Conservation (phyloP, 2,888 invertebrate species). For the Pandemis corylana region DNA sequence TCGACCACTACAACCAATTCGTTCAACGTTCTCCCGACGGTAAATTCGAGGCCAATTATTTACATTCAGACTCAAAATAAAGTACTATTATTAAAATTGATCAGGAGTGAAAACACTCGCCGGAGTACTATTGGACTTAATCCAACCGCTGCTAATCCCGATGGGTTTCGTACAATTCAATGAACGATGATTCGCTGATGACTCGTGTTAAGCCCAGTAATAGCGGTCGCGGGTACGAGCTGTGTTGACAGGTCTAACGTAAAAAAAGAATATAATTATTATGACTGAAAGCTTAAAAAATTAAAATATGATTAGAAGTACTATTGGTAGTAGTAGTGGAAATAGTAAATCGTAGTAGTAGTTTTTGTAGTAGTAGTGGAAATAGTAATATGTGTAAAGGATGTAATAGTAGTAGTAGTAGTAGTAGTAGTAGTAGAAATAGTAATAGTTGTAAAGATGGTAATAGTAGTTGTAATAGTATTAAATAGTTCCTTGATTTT, state of each 20-base stretch:
- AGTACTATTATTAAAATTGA: constrained; percentile 17
- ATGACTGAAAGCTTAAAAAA: no score
- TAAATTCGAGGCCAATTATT: constrained; percentile 28
- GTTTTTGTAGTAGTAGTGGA: no score
- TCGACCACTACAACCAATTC: neutral
- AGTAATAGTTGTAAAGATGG: no score
- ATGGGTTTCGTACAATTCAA: constrained; percentile 33
- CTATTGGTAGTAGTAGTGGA: no score
- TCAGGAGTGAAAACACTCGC: constrained; percentile 11
- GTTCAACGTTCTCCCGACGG: neutral
- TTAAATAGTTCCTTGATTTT: no score
- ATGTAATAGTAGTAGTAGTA: no score
- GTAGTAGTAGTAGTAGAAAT: no score
- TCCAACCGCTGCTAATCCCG: constrained; percentile 33
- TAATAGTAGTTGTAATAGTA: no score
- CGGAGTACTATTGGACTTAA: constrained; percentile 26
- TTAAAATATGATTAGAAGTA: no score
- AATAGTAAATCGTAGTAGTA: no score
- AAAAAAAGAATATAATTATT: neutral
- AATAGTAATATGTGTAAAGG: no score
- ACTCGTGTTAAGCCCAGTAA: constrained; percentile 32
- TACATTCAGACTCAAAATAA: constrained; percentile 22
- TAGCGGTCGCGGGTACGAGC: constrained; percentile 18
- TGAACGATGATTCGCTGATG: constrained; percentile 41
- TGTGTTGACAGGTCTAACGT: neutral